These are phyloP conservation scores for Lethrus apterus DNA, from an alignment of 1,140 invertebrate genomes.

Conservation along the genomic window DNA sequence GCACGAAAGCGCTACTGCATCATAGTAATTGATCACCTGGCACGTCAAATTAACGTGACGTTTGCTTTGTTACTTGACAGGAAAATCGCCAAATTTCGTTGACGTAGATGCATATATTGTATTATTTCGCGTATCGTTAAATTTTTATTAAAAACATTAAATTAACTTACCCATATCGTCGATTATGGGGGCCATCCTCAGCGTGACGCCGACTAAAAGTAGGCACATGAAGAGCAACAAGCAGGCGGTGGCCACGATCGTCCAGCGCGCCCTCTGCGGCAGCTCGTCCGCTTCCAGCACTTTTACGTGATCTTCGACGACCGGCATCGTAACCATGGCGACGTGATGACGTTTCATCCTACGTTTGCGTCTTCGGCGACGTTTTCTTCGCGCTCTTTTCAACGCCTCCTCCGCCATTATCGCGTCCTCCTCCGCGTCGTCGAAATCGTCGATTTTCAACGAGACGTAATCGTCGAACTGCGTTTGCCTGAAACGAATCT, in stretches of 20 bases:
- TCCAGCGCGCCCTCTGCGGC: slow-evolving; percentile 74
- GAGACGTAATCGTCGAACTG: slow-evolving; percentile 47
- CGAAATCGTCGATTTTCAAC: slow-evolving; percentile 44
- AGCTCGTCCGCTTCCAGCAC: slow-evolving; percentile 64
- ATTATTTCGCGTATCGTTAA: slow-evolving; percentile 23
- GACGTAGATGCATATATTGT: too few relatives aligned
- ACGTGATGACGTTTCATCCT: slow-evolving; percentile 31
- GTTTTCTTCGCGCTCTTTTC: slow-evolving; percentile 36
- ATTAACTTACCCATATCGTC: slow-evolving; percentile 83
- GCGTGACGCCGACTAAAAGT: slow-evolving; percentile 77
- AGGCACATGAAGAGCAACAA: slow-evolving; percentile 78
- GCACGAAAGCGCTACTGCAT: too few relatives aligned
- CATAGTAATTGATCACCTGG: too few relatives aligned
- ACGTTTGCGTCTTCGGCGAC: slow-evolving; percentile 32
- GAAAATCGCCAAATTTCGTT: background rate
- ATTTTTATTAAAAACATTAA: background rate
- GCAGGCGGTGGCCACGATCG: slow-evolving; percentile 80
- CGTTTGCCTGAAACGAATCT: slow-evolving; percentile 40
- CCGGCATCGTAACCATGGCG: slow-evolving; percentile 22
- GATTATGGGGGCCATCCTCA: slow-evolving; percentile 84
- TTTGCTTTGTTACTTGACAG: background rate
- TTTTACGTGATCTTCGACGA: slow-evolving; percentile 20
- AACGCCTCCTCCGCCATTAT: slow-evolving; percentile 35
- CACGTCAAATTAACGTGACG: background rate
- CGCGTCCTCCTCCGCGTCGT: slow-evolving; percentile 41